Evolutionary conservation across 2,113 vertebrate genomes (phyloP).

Genomic region (Chionodraco myersi): DNA sequence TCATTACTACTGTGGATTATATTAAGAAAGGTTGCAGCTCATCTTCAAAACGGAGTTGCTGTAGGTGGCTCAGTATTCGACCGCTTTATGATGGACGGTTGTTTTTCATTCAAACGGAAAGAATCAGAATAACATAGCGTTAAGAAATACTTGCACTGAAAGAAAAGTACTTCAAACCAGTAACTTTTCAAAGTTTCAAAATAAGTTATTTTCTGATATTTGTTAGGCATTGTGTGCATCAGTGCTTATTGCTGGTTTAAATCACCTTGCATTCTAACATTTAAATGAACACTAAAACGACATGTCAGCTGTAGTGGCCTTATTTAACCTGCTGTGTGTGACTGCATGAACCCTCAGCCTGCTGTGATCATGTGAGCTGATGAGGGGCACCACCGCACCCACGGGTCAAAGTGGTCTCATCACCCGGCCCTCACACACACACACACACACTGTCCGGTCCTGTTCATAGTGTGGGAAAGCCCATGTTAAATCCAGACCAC

Average conservation of each 20-base stretch:
- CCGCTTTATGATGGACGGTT: conserved; percentile 13
- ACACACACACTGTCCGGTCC: conserved; percentile 13
- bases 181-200: neutral
- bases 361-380: conserved; percentile 38
- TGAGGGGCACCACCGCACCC: conserved; percentile 25
- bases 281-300: neutral
- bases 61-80: conserved; percentile 17
- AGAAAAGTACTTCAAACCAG: neutral
- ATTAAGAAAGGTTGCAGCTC: conserved; percentile 30
- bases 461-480: conserved; percentile 79
- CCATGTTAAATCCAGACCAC: conserved; percentile 50
- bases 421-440: conserved; percentile 9
- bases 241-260: neutral
- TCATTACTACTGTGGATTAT: conserved; percentile 29
- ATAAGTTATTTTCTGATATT: no score
- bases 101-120: neutral
- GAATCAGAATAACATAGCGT: neutral
- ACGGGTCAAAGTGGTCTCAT: conserved; percentile 44
- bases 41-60: neutral
- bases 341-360: conserved; percentile 16
- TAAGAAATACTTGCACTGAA: neutral
- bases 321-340: neutral
- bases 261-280: neutral
- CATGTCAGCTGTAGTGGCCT: neutral
- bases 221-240: no score